Evolutionary conservation across 2,888 invertebrate species (phyloP), one percentile per base, ranked within the genome.

Genomic region (Tiliacea citrago): DNA sequence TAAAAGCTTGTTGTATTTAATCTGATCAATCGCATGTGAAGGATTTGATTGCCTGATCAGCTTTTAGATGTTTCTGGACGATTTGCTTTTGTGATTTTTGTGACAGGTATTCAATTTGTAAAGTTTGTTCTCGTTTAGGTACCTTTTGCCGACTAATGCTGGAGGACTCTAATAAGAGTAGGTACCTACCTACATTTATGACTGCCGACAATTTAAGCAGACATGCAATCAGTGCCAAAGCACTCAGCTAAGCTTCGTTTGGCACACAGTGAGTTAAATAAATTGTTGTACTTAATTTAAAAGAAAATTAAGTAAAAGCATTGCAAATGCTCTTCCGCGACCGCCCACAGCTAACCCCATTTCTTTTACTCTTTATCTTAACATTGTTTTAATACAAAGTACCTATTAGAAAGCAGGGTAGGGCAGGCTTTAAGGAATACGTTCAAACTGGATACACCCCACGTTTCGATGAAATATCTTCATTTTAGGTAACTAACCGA

Each of bases 221-320:
- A 35, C 47, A 51, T 51, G 24, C 63, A 79, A 79, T 82, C 83
- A 75, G 79, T 62, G 65, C 70, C 60, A 68, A 77, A 79, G 71
- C 61, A 58, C 75, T 81, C 58, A 49, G 73, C 65, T 57, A 42
- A 62, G 51, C 58, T 69, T 55, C 75, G 68, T 75, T 68, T 72
- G 62, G 71, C 62, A 57, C 68, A 39, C 66, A 68, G 13, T 39
- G 66, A 72, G 72, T 51, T 66, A 67, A 68, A 83, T 60, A 75
- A 82, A 78, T 63, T 49, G 63, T 60, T 60, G 60, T 83, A 73
- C 76, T 83, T 79, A 75, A 79, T 81, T 83, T 71, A 82, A 72
- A 79, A 83, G 68, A 68, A 79, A 79, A 82, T 78, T 55, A 82
- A 70, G 73, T 77, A 81, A 73, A 69, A 77, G 61, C 68, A 67